Base-by-base conservation (phyloP, 2,888 invertebrate species). In the Sminthurinus aureus region DNA sequence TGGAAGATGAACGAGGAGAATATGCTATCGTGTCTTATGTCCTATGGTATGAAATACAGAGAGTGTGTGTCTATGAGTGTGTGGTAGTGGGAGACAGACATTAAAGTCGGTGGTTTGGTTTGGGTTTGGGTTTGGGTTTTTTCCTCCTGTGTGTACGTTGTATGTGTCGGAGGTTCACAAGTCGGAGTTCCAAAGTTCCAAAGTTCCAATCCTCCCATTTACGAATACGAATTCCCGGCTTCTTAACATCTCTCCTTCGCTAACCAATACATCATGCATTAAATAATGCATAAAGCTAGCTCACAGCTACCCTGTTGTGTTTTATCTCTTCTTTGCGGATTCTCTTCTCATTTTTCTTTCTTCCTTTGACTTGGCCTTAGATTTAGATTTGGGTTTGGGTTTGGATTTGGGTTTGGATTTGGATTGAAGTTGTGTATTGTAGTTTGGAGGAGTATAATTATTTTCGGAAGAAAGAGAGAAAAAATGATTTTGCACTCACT, bases 201-300 rank as follows among this genome's bases (percentile, higher is more conserved):
- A 20, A 51, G 38, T 38, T 77, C 76, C 76, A 66, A 67, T 58
- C 73, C 52, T 73, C 38, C 81, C 79, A 83, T 77, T 73, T 78
- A 83, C 83, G 20, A 82, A 83, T 78, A 83, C 83, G 20, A 82
- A 83, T 77, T 83, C 77, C 79, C 83, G 75, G 64, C 81, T 81
- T 69, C 76, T 83, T 78, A 80, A 64, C 74, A 83, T 81, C 79
- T 83, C 80, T 79, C 84, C 81, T 85, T 87, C 87, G 86, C 86
- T 86, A 85, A 85, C 86, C 87, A 86, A 88, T 88, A 87, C 85
- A 86, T 87, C 86, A 87, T 87, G 75, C 84, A 83, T 86, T 87
- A 85, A 88, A 87, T 88, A 87, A 86, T 85, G 86, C 87, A 88
- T 85, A 86, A 84, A 86, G 81, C 83, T 79, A n/a, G 13, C 12